A percentile compares a stretch with the other conserved stretches of the same genome.
These are phyloP conservation scores for Pangasius macronema DNA, from an alignment of 2,797 vertebrate genomes.

Conservation along the genomic window DNA sequence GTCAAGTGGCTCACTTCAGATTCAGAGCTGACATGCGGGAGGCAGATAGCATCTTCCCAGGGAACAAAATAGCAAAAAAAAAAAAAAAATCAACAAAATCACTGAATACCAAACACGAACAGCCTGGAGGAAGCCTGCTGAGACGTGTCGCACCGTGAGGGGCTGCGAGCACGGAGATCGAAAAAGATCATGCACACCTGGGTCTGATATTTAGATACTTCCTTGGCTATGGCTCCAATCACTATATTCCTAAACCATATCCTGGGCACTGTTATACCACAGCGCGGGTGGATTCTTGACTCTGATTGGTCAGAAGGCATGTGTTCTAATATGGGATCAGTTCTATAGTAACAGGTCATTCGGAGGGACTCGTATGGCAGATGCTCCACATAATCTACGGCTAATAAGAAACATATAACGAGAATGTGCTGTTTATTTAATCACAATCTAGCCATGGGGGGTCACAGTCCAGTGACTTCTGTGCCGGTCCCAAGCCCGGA, in stretches of 20 bases:
- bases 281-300: background rate
- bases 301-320: background rate
- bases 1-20: conserved; percentile 52
- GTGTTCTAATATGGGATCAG: background rate
- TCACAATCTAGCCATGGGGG: too few relatives aligned
- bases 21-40: conserved; percentile 40
- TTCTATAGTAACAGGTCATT: background rate
- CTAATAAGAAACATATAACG: background rate
- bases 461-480: too few relatives aligned
- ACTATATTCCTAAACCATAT: background rate
- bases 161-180: background rate
- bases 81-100: conserved; percentile 41
- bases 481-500: too few relatives aligned
- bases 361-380: background rate
- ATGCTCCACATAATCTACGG: background rate
- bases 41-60: conserved; percentile 45
- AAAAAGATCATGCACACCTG: conserved; percentile 20
- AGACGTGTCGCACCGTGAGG: background rate
- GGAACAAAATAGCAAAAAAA: conserved; percentile 31
- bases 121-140: conserved; percentile 2
- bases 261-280: background rate
- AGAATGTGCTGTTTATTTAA: background rate
- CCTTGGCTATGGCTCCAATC: background rate
- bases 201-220: background rate
- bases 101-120: conserved; percentile 46